Evolutionary conservation across 2,113 vertebrate genomes (phyloP).

Genomic region (Anguilla rostrata): DNA sequence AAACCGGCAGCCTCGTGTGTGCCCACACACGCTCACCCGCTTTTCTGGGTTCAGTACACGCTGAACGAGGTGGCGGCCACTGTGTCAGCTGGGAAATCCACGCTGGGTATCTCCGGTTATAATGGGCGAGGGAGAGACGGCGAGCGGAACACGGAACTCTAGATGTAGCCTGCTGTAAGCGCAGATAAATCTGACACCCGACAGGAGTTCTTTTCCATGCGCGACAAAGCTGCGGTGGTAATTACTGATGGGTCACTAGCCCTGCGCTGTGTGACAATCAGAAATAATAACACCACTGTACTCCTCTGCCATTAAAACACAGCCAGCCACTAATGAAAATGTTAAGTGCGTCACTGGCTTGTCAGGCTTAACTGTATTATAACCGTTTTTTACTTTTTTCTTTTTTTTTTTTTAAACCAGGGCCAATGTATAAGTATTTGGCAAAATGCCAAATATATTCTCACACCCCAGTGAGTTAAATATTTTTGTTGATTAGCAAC

Average conservation of each 20-base stretch:
- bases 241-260: constrained; percentile 11
- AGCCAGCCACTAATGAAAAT: constrained; percentile 15
- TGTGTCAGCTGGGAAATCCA: background rate
- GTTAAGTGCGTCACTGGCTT: constrained; percentile 2
- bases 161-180: background rate
- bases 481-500: background rate
- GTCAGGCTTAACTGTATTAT: background rate
- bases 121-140: background rate
- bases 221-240: background rate
- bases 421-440: background rate
- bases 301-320: background rate
- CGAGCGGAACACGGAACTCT: background rate
- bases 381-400: background rate
- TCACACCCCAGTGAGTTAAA: background rate
- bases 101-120: background rate
- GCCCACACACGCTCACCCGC: background rate
- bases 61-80: background rate
- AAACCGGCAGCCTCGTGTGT: background rate
- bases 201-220: background rate
- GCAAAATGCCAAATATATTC: background rate
- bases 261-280: background rate
- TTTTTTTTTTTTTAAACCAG: background rate
- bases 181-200: background rate
- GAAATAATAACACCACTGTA: constrained; percentile 18
- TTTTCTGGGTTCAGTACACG: background rate